These are phyloP conservation scores for Teleopsis dalmanni DNA, from an alignment of 1,140 invertebrate species.

Conservation along the genomic window DNA sequence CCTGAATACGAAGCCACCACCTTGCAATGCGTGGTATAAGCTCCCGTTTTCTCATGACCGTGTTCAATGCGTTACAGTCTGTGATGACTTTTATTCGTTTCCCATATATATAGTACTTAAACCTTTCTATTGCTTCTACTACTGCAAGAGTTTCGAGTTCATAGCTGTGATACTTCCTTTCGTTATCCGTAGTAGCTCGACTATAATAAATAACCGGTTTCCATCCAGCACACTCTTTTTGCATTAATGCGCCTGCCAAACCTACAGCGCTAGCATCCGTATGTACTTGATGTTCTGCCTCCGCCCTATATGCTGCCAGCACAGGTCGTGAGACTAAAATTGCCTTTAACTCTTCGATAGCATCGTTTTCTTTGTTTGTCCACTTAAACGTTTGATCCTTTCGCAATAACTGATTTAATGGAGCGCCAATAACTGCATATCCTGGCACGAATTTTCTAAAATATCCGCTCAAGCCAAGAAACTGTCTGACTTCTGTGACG, in stretches of 20 bases:
- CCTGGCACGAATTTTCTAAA: too few relatives aligned
- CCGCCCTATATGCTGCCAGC: too few relatives aligned
- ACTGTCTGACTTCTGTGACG: too few relatives aligned
- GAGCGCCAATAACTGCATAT: too few relatives aligned
- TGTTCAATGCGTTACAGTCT: conserved; percentile 19
- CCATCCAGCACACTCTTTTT: conserved; percentile 7
- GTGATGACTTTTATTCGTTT: conserved; percentile 19
- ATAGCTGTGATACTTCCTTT: conserved; percentile 26
- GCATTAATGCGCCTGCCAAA: conserved; percentile 16
- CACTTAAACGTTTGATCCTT: too few relatives aligned
- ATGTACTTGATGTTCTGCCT: too few relatives aligned
- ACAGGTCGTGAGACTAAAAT: too few relatives aligned
- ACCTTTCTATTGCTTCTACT: conserved; percentile 19
- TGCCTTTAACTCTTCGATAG: too few relatives aligned
- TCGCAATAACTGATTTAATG: too few relatives aligned
- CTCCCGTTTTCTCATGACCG: conserved; percentile 5
- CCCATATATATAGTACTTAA: conserved; percentile 22
- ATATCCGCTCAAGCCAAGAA: too few relatives aligned
- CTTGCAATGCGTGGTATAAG: conserved; percentile 11
- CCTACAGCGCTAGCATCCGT: conserved; percentile 9
- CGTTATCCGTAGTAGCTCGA: conserved; percentile 20
- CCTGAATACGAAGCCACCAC: conserved; percentile 28
- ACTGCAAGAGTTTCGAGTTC: conserved; percentile 25
- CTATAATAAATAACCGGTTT: conserved; percentile 30
- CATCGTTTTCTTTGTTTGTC: too few relatives aligned